phyloP scores from a whole-genome alignment of 2,888 invertebrate genomes.

The Macropis europaea region DNA sequence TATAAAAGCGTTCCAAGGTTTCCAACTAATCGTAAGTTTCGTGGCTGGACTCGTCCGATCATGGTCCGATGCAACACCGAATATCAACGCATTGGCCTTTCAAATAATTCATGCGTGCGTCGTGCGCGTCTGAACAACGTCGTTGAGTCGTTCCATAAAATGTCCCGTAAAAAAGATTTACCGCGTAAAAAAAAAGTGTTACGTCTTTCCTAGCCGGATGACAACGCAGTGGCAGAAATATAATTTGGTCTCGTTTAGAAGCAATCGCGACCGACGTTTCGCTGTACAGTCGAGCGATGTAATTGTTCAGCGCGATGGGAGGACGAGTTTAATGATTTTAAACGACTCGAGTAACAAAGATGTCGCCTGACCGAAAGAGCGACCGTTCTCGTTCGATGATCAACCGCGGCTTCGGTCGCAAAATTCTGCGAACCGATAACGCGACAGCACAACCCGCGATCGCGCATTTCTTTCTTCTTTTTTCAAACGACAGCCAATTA shows the following conservation, averaged over 20 bases:
- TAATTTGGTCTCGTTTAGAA: slow-evolving; percentile 31
- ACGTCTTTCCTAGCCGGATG: neutral
- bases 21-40: too few relatives aligned
- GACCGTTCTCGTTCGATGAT: neutral
- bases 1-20: too few relatives aligned
- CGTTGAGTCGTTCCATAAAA: neutral
- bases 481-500: too few relatives aligned
- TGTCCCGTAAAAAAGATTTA: neutral
- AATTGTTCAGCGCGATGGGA: slow-evolving; percentile 1
- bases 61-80: neutral
- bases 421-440: slow-evolving; percentile 46
- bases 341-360: slow-evolving; percentile 11
- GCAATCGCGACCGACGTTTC: slow-evolving; percentile 31
- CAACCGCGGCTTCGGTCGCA: slow-evolving; percentile 28
- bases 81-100: neutral
- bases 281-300: slow-evolving; percentile 17
- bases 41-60: neutral
- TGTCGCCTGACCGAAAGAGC: neutral
- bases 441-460: slow-evolving; percentile 23
- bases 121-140: neutral
- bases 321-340: slow-evolving; percentile 24
- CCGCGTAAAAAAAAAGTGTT: neutral
- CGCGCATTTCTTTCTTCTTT: too few relatives aligned
- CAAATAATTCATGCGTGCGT: neutral
- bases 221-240: neutral